phyloP scores from a whole-genome alignment of 2,888 invertebrate genomes.

The Copidosoma aretas region DNA sequence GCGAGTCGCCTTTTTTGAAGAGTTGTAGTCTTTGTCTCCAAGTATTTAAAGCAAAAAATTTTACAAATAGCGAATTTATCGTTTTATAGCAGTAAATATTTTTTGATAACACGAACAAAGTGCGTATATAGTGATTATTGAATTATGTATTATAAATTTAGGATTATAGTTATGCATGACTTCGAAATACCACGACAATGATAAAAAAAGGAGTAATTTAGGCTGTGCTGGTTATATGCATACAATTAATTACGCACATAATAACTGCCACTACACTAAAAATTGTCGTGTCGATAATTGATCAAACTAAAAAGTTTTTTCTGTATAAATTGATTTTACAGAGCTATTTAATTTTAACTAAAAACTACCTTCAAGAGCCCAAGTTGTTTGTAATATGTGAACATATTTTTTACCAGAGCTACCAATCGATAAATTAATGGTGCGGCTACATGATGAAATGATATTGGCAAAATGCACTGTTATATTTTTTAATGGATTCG shows the following conservation, averaged over 20 bases:
- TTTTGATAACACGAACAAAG: slow-evolving; percentile 16
- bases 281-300: slow-evolving; percentile 24
- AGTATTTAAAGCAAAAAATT: slow-evolving; percentile 29
- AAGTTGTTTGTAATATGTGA: slow-evolving; percentile 15
- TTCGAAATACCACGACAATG: slow-evolving; percentile 15
- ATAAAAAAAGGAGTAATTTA: slow-evolving; percentile 30
- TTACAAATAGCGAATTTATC: slow-evolving; percentile 25
- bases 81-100: slow-evolving; percentile 21
- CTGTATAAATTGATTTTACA: slow-evolving; percentile 31
- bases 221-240: slow-evolving; percentile 35
- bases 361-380: slow-evolving; percentile 14
- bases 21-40: slow-evolving; percentile 67
- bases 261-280: slow-evolving; percentile 19
- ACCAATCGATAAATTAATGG: too few species aligned
- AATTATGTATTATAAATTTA: slow-evolving; percentile 37
- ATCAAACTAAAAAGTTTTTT: too few species aligned
- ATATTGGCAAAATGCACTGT: slow-evolving; percentile 14
- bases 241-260: not conserved
- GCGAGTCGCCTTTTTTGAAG: slow-evolving; percentile 95
- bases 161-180: slow-evolving; percentile 26
- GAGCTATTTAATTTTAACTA: slow-evolving; percentile 28
- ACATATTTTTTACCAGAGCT: slow-evolving; percentile 31
- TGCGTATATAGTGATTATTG: slow-evolving; percentile 14
- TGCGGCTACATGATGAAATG: too few species aligned
- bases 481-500: not conserved